Base-by-base conservation (phyloP, 1,140 invertebrate genomes). In the Diuraphis noxia region DNA sequence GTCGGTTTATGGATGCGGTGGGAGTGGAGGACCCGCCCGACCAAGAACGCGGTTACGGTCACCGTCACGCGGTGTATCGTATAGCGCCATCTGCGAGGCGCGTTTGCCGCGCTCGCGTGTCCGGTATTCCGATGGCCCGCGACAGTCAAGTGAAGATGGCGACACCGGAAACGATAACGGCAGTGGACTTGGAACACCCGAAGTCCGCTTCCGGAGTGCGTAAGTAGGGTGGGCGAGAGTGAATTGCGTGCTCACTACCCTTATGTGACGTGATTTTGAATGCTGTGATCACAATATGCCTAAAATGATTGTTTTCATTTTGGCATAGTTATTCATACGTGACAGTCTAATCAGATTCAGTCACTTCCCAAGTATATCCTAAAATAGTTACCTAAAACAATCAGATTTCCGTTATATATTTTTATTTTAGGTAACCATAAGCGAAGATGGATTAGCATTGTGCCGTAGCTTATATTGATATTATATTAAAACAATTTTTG, bases 41-140 rank as follows among this genome's bases (percentile, higher is more conserved):
- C 88, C 84, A 46, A 3, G 43, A 86, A 46, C 84, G 43, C 21
- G 43, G 84, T 86, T 86, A n/a, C 43, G 84, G 84, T 85, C 30
- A 13, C 25, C 40, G 30, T 25, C 25, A 30, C 41, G 17, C 56
- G 4, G 17, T 38, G n/a, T 43, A 46, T 79, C 30, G 21, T 8
- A 8, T 79, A 46, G 56, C 63, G 88, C 63, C 72, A 90, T 90
- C 88, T 90, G 88, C 72, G 56, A 46, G 38, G 40, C 56, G 36
- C 46, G 19, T 41, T 56, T n/a, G 86, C 5, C 25, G n/a, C 1
- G n/a, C 43, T 34, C 23, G 23, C 23, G 34, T 36, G 36, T 40
- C 36, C 34, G 81, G 13, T 41, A 9, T 43, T n/a, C 25, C 81
- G 40, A 40, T 43, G 25, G 81, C 40, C 25, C 30, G 25, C 40